Percentiles rank a stretch among this genome's conserved stretches.
Evolutionary conservation across 2,113 vertebrate genomes (phyloP).

Genomic region (Merops nubicus): DNA sequence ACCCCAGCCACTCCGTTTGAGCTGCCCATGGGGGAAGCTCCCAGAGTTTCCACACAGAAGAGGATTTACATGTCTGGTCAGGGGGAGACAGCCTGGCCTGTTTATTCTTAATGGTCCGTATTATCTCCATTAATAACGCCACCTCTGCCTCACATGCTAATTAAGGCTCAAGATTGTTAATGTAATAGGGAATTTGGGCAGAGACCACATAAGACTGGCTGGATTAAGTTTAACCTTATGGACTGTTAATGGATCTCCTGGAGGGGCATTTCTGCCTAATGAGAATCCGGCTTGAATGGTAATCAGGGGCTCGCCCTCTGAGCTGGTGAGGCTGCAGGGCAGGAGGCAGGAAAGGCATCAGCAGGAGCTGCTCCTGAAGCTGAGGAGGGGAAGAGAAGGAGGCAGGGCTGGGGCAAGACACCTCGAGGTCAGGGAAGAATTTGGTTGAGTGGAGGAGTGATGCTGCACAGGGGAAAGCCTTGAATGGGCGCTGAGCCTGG

Average conservation of each 20-base stretch:
- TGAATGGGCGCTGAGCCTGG: accelerated
- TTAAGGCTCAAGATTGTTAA: slow-evolving; percentile 67
- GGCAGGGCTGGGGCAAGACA: neutral
- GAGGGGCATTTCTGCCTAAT: slow-evolving; percentile 67
- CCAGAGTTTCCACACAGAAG: neutral
- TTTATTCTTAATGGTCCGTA: slow-evolving; percentile 67
- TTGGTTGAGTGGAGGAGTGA: neutral
- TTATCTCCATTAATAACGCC: slow-evolving; percentile 71
- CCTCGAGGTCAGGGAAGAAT: neutral
- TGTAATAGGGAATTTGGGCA: slow-evolving; percentile 67
- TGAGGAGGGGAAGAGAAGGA: neutral
- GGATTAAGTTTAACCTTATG: slow-evolving; percentile 71
- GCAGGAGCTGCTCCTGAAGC: neutral
- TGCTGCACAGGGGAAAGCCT: neutral
- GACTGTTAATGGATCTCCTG: slow-evolving; percentile 70
- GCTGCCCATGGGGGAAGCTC: neutral
- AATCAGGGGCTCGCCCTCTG: slow-evolving; percentile 10
- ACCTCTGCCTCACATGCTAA: slow-evolving; percentile 71
- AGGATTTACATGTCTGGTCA: slow-evolving; percentile 34
- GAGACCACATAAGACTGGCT: slow-evolving; percentile 60
- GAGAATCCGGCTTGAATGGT: slow-evolving; percentile 56
- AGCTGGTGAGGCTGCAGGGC: neutral
- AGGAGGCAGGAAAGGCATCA: neutral
- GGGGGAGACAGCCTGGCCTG: slow-evolving; percentile 29
- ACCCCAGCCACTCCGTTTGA: neutral